Evolutionary conservation across 2,888 invertebrate species (phyloP).

Genomic region (Mesorhabditis sp.): DNA sequence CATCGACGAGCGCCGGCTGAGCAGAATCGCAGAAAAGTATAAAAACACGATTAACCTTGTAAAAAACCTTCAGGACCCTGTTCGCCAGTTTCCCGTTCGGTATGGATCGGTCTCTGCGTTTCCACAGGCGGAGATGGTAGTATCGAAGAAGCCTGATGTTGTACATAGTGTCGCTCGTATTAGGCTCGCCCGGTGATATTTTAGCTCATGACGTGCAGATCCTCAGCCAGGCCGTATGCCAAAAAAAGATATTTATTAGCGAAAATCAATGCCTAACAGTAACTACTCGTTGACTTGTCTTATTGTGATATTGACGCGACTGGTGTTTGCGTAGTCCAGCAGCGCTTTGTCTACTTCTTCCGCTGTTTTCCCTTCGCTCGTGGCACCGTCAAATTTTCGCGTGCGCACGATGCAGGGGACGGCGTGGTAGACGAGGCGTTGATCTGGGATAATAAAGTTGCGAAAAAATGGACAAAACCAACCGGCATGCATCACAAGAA

Average conservation of each 20-base stretch:
- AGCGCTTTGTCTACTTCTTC: slow-evolving; percentile 22
- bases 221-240: no score
- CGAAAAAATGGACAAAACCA: slow-evolving; percentile 62
- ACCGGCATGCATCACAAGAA: slow-evolving; percentile 81
- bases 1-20: not conserved
- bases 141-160: no score
- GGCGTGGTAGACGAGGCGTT: slow-evolving; percentile 78
- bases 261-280: no score
- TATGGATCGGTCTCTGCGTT: not conserved
- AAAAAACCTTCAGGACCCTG: not conserved
- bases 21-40: not conserved
- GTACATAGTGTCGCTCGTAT: no score
- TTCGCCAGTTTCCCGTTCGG: not conserved
- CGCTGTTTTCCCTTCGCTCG: slow-evolving; percentile 3
- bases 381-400: slow-evolving; percentile 40
- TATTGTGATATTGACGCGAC: slow-evolving; percentile 88
- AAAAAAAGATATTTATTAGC: no score
- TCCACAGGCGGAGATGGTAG: not conserved
- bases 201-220: no score
- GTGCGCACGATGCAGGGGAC: slow-evolving; percentile 74
- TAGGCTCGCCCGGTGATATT: no score
- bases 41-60: not conserved
- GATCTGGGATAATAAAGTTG: not conserved
- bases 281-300: slow-evolving; percentile 76
- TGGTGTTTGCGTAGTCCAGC: slow-evolving; percentile 68